Conservation (phyloP, 35 echinoderm and acorn worm species). For the Ptychodera flava region DNA sequence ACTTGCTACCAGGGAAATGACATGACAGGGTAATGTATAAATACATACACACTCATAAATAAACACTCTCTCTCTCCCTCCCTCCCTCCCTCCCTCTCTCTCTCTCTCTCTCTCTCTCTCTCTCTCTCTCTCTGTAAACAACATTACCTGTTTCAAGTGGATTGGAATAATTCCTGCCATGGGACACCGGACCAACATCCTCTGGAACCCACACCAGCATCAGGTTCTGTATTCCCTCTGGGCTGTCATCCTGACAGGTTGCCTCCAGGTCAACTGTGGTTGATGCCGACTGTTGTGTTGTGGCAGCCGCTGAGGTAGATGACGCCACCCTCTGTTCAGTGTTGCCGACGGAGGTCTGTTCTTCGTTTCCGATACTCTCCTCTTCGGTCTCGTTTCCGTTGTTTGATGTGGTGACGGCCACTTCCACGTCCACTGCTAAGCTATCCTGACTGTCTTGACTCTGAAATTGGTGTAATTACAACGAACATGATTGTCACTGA, state of each 20-base stretch:
- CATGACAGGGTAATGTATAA: neutral
- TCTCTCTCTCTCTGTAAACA: neutral
- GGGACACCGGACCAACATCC: neutral
- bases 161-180: neutral
- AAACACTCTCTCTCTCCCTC: neutral
- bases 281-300: neutral
- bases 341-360: neutral
- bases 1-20: neutral
- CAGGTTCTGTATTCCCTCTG: neutral
- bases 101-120: neutral
- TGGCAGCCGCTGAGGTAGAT: neutral
- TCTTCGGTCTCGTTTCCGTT: neutral
- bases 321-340: neutral
- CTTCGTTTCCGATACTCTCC: neutral
- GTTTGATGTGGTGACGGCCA: neutral
- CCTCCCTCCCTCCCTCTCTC: neutral
- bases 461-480: no score
- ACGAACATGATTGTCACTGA: no score
- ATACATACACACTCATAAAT: neutral
- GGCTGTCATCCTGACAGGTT: neutral
- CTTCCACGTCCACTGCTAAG: neutral
- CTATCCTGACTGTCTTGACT: neutral
- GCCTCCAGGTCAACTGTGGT: neutral
- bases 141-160: neutral
- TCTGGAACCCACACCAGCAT: neutral